Evolutionary conservation across 2,113 vertebrate genomes (phyloP).

Genomic region (Notothenia coriiceps): DNA sequence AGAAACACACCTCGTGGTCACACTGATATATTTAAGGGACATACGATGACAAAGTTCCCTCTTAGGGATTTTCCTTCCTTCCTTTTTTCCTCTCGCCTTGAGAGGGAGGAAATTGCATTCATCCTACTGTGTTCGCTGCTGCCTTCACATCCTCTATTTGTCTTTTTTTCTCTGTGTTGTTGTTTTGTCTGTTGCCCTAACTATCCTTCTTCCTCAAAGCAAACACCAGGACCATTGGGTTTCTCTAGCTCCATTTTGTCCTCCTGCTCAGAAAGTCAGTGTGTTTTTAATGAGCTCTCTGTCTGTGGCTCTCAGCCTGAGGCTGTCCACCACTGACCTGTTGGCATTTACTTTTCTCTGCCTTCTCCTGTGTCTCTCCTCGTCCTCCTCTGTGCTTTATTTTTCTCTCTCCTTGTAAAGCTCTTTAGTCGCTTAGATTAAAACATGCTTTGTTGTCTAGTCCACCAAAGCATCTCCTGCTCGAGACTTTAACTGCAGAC

Average conservation of each 20-base stretch:
- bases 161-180: constrained; percentile 48
- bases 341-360: constrained; percentile 75
- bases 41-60: constrained; percentile 1
- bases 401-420: constrained; percentile 22
- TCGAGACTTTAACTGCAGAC: constrained; percentile 21
- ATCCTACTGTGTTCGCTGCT: constrained; percentile 22
- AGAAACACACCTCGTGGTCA: constrained; percentile 21
- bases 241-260: constrained; percentile 55
- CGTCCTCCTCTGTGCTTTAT: constrained; percentile 4
- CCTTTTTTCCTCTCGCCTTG: constrained; percentile 3
- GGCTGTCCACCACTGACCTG: constrained; percentile 77
- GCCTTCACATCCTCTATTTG: constrained; percentile 48
- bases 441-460: constrained; percentile 39
- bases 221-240: constrained; percentile 59
- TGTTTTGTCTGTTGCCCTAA: constrained; percentile 49
- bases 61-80: constrained; percentile 13
- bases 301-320: constrained; percentile 70
- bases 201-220: constrained; percentile 48
- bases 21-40: constrained; percentile 29
- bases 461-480: constrained; percentile 31
- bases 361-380: constrained; percentile 34
- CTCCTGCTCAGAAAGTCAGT: constrained; percentile 59
- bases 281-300: constrained; percentile 82
- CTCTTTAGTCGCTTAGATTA: constrained; percentile 57
- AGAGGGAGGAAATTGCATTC: constrained; percentile 44